phyloP scores from a whole-genome alignment of 2,113 vertebrate species.

The Ceratotherium simum region DNA sequence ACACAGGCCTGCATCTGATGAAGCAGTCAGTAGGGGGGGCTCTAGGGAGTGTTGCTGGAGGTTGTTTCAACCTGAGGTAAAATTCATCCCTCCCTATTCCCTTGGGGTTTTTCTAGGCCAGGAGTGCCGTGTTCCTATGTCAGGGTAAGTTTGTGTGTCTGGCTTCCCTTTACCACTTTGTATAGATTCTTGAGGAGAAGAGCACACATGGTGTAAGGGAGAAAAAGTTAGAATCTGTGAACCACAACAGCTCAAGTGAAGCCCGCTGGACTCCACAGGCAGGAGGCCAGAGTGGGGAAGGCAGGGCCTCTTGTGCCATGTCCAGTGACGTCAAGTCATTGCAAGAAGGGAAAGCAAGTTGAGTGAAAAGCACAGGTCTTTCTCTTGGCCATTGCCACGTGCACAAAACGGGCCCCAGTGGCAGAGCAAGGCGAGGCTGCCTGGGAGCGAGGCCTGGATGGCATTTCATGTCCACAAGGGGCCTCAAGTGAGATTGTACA shows the following conservation, averaged over 20 bases:
- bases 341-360: not conserved
- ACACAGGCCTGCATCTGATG: not conserved
- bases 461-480: no score
- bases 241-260: not conserved
- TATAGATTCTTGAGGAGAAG: not conserved
- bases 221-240: not conserved
- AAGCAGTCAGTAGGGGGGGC: not conserved
- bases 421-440: not conserved
- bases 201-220: not conserved
- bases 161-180: not conserved
- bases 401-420: not conserved
- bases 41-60: no score
- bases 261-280: not conserved
- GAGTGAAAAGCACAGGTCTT: not conserved
- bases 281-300: not conserved
- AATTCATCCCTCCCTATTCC: not conserved
- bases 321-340: not conserved
- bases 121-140: not conserved
- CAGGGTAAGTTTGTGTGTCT: not conserved
- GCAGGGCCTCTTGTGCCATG: accelerated
- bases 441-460: not conserved
- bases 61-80: not conserved
- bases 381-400: not conserved
- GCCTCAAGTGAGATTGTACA: not conserved
- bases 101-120: not conserved